Evolutionary conservation across 2,797 vertebrate genomes (phyloP), one percentile per base, ranked within the genome.

Genomic region (Pagetopsis macropterus): DNA sequence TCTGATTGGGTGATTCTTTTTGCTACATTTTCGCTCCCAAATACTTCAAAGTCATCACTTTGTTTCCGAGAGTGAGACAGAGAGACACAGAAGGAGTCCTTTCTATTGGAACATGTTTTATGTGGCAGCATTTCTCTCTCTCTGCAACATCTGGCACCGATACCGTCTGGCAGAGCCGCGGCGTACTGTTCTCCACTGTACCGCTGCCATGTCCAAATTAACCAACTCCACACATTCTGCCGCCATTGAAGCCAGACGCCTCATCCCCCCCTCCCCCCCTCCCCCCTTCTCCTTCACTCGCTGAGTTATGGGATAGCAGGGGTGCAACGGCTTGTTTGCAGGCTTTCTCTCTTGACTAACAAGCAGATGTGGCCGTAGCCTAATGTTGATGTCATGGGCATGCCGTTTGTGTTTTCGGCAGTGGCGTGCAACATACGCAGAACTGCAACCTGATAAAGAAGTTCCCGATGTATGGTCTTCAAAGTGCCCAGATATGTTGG

Each of bases 81-180:
- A 79, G 69, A 68, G 68, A 80, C 76, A 76, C 9, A 82, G 84
- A 73, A 73, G 77, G 79, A 90, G 86, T 79, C 78, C 88, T 37
- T 90, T 94, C 94, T 94, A 92, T 56, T 90, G 92, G 86, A 91
- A 85, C 88, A 88, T 84, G 88, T 94, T 96, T 93, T 92, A 92
- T 94, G 92, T 92, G 94, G 95, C 93, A 94, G 91, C 86, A 89
- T 85, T 91, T 86, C 84, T 91, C 87, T 90, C 92, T 93, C 86
- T 84, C 80, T 80, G 75, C 93, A 93, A 94, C 96, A 95, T 96
- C 96, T 96, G 96, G 96, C 95, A 95, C 94, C 92, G 93, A 96
- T 92, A 90, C 90, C 55, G 70, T 89, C 93, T 90, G 92, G 92
- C 94, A 90, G 83, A 78, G 88, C 90, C 23, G 72, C 70, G 75